Base-by-base conservation (phyloP, 2,888 invertebrate species). In the Trissoscelio sp. region DNA sequence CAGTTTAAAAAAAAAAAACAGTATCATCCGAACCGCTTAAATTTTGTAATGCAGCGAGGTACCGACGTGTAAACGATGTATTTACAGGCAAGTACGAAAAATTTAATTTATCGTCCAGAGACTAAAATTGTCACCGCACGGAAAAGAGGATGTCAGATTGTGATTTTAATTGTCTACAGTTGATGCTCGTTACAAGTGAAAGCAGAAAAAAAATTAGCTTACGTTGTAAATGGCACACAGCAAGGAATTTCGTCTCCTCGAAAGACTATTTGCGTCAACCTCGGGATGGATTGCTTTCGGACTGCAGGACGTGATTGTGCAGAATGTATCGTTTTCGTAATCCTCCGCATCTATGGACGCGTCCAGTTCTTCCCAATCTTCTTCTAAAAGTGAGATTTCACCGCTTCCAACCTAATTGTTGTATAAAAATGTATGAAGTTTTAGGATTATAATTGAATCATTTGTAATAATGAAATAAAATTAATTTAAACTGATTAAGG, bases 331-430 rank as follows among this genome's bases (percentile, higher is more conserved):
- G 48, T 79, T 85, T 20, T 85, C 87, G 53, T 87, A 88, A 55
- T 87, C 86, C 14, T 83, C 60, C 74, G 86, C 20, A 66, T 81
- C 39, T n/a, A 77, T 93, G 28, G 79, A 77, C 2, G 89, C 86
- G 31, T 92, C 92, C 34, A 92, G 92, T 39, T 96, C 96, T 85
- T 96, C 95, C 96, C 96, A 96, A 88, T 96, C 96, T 0, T 96
- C 95, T 85, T 96, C 95, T 84, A 96, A 95, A 3, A 95, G 94
- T 2, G 86, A 84, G 73, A 96, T 95, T 90, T 97, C 97, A 0
- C 97, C 97, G 77, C 96, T 96, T 7, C 97, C 97, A 18, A 96
- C 94, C 95, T 95, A 44, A 42, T 62, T 67, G 42, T 34, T 34
- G 67, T 11, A 72, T 51, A 24, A 12, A 34, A 37, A n/a, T n/a